Percentiles rank a stretch among this genome's conserved stretches.
Evolutionary conservation across 2,888 invertebrate genomes (phyloP).

Genomic region (Dryocosmus kuriphilus): DNA sequence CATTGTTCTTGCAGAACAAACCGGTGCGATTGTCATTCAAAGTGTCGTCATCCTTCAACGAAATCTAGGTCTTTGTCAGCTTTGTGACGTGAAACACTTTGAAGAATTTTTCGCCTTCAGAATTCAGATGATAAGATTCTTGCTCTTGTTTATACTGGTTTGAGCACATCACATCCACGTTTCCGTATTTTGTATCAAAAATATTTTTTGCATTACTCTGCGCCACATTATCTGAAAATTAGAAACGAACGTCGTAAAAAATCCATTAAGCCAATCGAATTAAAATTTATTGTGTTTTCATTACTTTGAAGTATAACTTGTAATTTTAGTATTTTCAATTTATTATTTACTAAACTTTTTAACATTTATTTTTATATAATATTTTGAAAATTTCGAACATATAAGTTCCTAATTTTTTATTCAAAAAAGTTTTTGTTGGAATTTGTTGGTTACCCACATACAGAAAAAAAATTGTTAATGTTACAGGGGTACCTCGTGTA

Average conservation of each 20-base stretch:
- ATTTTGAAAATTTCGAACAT: too few relatives aligned
- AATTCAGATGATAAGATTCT: slow-evolving; percentile 13
- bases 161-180: not conserved
- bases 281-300: too few relatives aligned
- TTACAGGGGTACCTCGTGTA: too few relatives aligned
- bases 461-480: too few relatives aligned
- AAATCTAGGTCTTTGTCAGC: slow-evolving; percentile 24
- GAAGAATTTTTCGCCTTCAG: slow-evolving; percentile 18
- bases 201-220: not conserved
- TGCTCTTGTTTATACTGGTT: not conserved
- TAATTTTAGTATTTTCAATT: too few relatives aligned
- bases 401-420: too few relatives aligned
- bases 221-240: not conserved
- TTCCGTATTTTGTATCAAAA: slow-evolving; percentile 9
- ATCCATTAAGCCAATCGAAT: too few relatives aligned
- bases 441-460: too few relatives aligned
- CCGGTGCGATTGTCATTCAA: slow-evolving; percentile 12
- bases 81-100: slow-evolving; percentile 16
- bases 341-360: too few relatives aligned
- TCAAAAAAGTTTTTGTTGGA: too few relatives aligned
- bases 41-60: slow-evolving; percentile 18
- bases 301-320: too few relatives aligned
- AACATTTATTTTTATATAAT: too few relatives aligned
- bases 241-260: not conserved
- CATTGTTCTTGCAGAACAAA: slow-evolving; percentile 14